Evolutionary conservation across 2,797 vertebrate species (phyloP).

Genomic region (Oreonectes daqikongensis): DNA sequence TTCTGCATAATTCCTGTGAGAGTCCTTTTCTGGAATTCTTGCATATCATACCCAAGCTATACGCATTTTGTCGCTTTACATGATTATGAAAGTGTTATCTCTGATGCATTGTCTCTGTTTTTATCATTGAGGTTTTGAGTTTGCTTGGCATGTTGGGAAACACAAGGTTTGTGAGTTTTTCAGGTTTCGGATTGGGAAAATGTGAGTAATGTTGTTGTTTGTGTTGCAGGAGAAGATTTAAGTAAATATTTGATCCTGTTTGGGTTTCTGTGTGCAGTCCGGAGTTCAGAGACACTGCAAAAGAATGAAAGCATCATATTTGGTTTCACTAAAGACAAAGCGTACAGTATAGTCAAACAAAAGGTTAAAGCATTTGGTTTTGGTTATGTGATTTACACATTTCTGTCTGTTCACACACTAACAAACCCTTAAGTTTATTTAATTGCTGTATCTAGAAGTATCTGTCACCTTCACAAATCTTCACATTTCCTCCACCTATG

Average conservation of each 20-base stretch:
- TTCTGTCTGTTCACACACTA: not conserved
- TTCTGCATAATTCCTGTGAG: no score
- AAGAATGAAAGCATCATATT: conserved; percentile 14
- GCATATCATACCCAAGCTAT: no score
- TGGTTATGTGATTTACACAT: not conserved
- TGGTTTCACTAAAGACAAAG: conserved; percentile 24
- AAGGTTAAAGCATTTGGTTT: conserved; percentile 18
- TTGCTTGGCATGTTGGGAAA: not conserved
- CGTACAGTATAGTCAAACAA: not conserved
- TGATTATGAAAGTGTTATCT: no score
- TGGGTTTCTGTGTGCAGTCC: conserved; percentile 53
- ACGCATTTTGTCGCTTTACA: no score
- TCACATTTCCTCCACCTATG: not conserved
- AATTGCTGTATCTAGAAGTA: no score
- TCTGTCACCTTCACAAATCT: no score
- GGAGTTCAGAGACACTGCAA: conserved; percentile 43
- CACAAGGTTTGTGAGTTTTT: not conserved
- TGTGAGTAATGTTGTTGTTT: conserved; percentile 5
- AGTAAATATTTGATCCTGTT: conserved; percentile 57
- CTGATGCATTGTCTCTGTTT: no score
- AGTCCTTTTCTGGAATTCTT: no score
- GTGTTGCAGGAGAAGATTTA: conserved; percentile 19
- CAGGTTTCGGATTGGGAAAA: not conserved
- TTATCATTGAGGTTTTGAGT: no score
- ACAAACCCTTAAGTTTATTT: conserved; percentile 8